Conservation (phyloP, 2,797 vertebrate species). For the Gallirallus australis region DNA sequence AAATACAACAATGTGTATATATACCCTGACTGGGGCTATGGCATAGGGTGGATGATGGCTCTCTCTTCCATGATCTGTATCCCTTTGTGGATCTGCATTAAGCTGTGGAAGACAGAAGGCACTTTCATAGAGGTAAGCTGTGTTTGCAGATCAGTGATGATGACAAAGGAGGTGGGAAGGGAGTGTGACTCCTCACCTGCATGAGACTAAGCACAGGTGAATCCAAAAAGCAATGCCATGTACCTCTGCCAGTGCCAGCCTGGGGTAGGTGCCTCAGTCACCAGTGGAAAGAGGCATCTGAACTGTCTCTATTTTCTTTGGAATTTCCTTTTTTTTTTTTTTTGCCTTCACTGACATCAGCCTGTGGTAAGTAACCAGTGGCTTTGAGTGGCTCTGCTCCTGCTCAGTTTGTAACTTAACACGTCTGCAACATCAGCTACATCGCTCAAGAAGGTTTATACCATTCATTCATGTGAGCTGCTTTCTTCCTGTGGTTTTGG, state of each 20-base stretch:
- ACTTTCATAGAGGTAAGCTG: conserved; percentile 89
- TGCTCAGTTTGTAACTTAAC: not conserved
- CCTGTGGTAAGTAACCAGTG: not conserved
- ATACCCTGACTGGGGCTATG: conserved; percentile 97
- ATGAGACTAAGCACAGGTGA: not conserved
- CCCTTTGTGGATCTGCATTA: conserved; percentile 89
- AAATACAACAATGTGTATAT: conserved; percentile 97
- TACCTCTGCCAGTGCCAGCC: not conserved
- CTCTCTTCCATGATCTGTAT: conserved; percentile 98
- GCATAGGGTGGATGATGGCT: conserved; percentile 97
- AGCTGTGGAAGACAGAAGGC: conserved; percentile 92
- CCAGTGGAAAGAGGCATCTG: not conserved
- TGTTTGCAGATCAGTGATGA: not conserved
- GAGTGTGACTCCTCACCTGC: not conserved
- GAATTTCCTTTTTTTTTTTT: not conserved
- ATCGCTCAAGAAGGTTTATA: not conserved
- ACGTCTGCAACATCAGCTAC: not conserved
- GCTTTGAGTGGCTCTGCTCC: not conserved
- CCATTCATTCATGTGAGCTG: not conserved
- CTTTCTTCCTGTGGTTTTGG: not conserved
- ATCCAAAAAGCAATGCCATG: not conserved
- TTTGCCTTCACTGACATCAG: not conserved
- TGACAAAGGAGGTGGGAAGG: not conserved
- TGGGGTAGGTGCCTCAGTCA: not conserved
- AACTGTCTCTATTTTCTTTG: not conserved